Evolutionary conservation across 2,797 vertebrate genomes (phyloP).

Genomic region (Leuciscus waleckii): DNA sequence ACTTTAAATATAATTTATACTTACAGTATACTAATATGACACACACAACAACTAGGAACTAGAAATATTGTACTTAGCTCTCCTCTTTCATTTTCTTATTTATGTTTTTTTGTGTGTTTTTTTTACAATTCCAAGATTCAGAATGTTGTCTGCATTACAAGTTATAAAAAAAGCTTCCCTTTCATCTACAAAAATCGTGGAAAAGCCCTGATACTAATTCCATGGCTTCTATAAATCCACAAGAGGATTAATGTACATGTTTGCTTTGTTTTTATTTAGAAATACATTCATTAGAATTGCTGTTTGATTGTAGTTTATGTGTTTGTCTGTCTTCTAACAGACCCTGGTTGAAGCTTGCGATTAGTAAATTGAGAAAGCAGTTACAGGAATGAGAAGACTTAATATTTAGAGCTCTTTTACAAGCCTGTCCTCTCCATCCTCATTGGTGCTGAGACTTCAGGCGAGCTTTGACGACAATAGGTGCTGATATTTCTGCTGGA

Average conservation of each 20-base stretch:
- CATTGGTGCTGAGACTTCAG: slow-evolving; percentile 60
- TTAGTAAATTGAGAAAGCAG: slow-evolving; percentile 73
- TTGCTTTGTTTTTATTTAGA: slow-evolving; percentile 51
- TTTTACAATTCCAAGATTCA: slow-evolving; percentile 11
- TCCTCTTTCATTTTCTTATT: background rate
- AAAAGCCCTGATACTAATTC: slow-evolving; percentile 57
- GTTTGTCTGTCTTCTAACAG: slow-evolving; percentile 63
- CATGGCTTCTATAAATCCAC: slow-evolving; percentile 12
- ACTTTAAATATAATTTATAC: slow-evolving; percentile 22
- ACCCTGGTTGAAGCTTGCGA: slow-evolving; percentile 71
- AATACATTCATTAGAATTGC: slow-evolving; percentile 69
- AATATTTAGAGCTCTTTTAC: slow-evolving; percentile 66
- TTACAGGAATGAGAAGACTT: slow-evolving; percentile 69
- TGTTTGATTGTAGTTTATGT: slow-evolving; percentile 59
- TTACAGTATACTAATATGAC: background rate
- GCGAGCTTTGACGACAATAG: slow-evolving; percentile 62
- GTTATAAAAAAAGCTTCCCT: slow-evolving; percentile 37
- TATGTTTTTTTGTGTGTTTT: background rate
- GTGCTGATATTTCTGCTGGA: slow-evolving; percentile 44
- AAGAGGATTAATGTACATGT: slow-evolving; percentile 44
- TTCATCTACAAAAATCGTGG: slow-evolving; percentile 27
- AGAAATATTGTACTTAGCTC: background rate
- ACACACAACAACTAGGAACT: background rate
- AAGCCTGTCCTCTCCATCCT: slow-evolving; percentile 54
- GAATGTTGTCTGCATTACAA: slow-evolving; percentile 51